phyloP scores from a whole-genome alignment of 2,797 vertebrate genomes.

The Antennarius maculatus region DNA sequence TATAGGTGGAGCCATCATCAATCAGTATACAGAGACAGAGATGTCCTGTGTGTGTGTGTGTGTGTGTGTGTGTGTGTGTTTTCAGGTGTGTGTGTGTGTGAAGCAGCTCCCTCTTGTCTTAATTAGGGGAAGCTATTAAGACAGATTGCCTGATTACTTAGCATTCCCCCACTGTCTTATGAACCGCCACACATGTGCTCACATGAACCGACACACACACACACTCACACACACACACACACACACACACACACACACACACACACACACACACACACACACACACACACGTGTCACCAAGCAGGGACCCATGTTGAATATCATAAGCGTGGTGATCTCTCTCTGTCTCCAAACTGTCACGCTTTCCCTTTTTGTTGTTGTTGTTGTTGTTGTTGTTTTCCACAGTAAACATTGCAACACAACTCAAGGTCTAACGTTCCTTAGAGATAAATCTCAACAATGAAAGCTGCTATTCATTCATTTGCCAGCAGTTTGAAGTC shows the following conservation, averaged over 20 bases:
- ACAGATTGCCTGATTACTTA: constrained; percentile 71
- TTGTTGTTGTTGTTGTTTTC: neutral
- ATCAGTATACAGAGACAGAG: constrained; percentile 52
- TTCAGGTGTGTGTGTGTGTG: constrained; percentile 28
- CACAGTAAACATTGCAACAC: neutral
- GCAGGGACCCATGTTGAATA: neutral
- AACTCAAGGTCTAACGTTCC: neutral
- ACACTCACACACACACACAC: neutral
- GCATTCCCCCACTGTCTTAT: constrained; percentile 61
- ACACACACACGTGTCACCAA: constrained; percentile 4
- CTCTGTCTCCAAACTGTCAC: neutral
- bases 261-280: neutral
- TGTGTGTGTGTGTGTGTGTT: constrained; percentile 26
- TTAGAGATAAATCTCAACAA: neutral
- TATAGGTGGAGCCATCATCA: constrained; percentile 56
- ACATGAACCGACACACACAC: neutral
- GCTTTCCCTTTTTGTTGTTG: neutral
- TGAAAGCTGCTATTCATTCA: neutral
- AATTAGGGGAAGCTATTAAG: constrained; percentile 69
- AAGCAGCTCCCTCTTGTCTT: constrained; percentile 64
- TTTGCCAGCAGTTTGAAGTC: neutral
- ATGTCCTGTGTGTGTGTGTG: constrained; percentile 14
- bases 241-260: neutral
- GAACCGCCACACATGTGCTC: constrained; percentile 28
- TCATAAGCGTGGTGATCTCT: neutral